Base-by-base conservation (phyloP, 2,888 invertebrate species). In the Craniophora ligustri region DNA sequence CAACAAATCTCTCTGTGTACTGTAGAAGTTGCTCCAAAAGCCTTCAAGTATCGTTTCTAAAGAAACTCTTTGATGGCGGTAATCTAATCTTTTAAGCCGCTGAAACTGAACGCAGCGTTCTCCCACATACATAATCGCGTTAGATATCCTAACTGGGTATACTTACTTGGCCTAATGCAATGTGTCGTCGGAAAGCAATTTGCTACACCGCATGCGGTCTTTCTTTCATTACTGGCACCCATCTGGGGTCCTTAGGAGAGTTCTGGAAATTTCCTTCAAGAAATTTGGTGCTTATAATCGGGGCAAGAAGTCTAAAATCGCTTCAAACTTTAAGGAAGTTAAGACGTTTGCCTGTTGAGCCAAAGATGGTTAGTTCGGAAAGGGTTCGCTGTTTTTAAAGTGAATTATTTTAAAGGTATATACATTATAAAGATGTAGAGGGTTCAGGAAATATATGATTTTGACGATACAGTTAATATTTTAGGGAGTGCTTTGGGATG, bases 161-260 rank as follows among this genome's bases (percentile, higher is more conserved):
- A 72, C 54, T 50, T 56, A 69, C 72, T 71, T 58, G 51, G 79
- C 74, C 86, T 90, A 91, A 91, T 91, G 91, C 85, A 82, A 86
- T 85, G 78, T 88, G 88, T 91, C 92, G 90, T 92, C 87, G 86
- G 83, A 90, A 91, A 91, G 87, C 91, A 89, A 92, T 92, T 92
- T 92, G 89, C 87, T 78, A 80, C 89, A 66, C 88, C 76, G 83
- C 86, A 79, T 88, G 90, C 80, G 89, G 90, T 87, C 89, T 82
- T 86, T 85, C 85, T 87, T 87, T 88, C 87, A 88, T 89, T 88
- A 89, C 84, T 75, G 59, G 57, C 67, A 64, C 76, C 75, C 70
- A 72, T 72, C 64, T 71, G 64, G 21, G 63, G 54, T 68, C 68
- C 48, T 62, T 50, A 63, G 45, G 44, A 51, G 49, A 60, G 32